Evolutionary conservation across 2,797 vertebrate species (phyloP).

Genomic region (Anguilla anguilla): DNA sequence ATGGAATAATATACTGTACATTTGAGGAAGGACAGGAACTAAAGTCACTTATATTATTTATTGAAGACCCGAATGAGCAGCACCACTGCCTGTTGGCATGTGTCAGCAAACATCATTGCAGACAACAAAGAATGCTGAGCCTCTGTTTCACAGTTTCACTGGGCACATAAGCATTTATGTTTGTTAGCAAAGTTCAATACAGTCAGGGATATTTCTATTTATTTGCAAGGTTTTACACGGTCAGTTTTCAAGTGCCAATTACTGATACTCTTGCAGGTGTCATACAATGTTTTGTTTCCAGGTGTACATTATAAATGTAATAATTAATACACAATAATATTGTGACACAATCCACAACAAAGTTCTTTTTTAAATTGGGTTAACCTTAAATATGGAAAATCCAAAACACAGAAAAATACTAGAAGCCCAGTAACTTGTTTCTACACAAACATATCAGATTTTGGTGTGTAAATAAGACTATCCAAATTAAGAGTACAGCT

Average conservation of each 20-base stretch:
- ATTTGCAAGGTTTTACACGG: background rate
- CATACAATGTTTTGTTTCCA: background rate
- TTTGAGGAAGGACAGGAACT: conserved; percentile 34
- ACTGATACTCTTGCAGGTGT: background rate
- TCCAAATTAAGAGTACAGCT: background rate
- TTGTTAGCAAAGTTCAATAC: background rate
- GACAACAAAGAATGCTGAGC: conserved; percentile 34
- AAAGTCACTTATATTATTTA: background rate
- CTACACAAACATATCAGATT: background rate
- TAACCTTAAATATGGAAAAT: background rate
- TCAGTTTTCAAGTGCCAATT: background rate
- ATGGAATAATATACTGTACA: conserved; percentile 45
- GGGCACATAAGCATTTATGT: background rate
- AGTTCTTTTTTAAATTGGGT: background rate
- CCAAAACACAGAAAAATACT: background rate
- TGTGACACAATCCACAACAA: conserved; percentile 43
- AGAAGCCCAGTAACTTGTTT: conserved; percentile 2
- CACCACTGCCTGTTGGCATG: conserved; percentile 64
- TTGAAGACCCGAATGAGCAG: conserved; percentile 67
- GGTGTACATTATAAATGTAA: background rate
- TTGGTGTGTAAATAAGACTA: background rate
- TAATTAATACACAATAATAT: conserved; percentile 26
- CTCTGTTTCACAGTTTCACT: background rate
- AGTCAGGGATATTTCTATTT: background rate
- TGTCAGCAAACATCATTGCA: conserved; percentile 46